Conservation (phyloP, 2,113 vertebrate species). For the Stictonetta naevosa region DNA sequence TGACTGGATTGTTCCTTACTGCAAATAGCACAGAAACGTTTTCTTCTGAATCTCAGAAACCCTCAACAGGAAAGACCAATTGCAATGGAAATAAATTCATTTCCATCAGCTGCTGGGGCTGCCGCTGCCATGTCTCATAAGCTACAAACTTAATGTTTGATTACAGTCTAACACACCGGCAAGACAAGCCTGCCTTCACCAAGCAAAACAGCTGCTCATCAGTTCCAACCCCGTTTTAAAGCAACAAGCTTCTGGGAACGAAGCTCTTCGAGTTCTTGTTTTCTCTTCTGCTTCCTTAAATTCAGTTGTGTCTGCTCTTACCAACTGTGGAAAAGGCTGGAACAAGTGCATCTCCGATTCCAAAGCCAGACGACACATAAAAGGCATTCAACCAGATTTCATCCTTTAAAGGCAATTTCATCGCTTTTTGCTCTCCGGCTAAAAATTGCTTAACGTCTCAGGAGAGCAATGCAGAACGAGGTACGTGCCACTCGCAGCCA, state of each 20-base stretch:
- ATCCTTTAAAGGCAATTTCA: background rate
- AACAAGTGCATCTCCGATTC: background rate
- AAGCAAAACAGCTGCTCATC: background rate
- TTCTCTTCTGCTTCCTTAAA: background rate
- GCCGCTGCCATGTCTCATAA: background rate
- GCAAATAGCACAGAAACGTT: background rate
- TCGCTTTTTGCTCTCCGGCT: background rate
- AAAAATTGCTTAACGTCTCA: rapidly evolving
- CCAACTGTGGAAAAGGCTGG: background rate
- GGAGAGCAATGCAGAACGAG: background rate
- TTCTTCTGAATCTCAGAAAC: background rate
- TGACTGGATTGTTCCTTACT: background rate
- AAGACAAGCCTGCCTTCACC: too few relatives aligned
- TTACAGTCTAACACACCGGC: background rate
- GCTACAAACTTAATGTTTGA: background rate
- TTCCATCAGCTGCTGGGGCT: background rate
- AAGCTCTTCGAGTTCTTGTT: background rate
- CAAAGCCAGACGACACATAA: background rate
- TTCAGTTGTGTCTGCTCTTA: background rate
- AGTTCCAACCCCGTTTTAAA: background rate
- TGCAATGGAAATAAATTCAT: background rate
- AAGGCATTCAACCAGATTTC: background rate
- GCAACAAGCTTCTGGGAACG: background rate
- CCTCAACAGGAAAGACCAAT: background rate
- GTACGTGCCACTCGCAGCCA: rapidly evolving